Conservation (phyloP, 1,140 invertebrate genomes). For the Lordiphosa collinella region DNA sequence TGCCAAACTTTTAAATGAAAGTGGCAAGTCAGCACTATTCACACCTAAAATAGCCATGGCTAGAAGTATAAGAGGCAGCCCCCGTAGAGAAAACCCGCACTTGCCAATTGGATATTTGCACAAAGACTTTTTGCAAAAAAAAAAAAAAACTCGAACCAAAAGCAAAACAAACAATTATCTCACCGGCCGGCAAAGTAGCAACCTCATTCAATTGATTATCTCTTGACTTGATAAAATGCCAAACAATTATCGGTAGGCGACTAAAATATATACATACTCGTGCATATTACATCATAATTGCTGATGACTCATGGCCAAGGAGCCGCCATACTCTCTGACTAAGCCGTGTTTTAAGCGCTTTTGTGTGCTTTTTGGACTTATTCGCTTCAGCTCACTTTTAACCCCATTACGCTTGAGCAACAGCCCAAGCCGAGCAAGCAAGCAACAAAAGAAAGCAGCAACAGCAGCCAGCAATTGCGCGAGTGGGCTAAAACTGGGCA, state of each 20-base stretch:
- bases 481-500: slow-evolving; percentile 69
- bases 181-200: slow-evolving; percentile 34
- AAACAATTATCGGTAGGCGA: slow-evolving; percentile 19
- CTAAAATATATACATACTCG: neutral
- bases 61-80: too few relatives aligned
- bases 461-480: slow-evolving; percentile 47
- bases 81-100: neutral
- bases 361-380: slow-evolving; percentile 37
- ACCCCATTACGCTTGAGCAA: slow-evolving; percentile 74
- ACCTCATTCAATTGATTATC: slow-evolving; percentile 7
- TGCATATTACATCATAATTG: neutral
- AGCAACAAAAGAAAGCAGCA: slow-evolving; percentile 50
- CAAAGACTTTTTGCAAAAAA: slow-evolving; percentile 8
- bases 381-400: slow-evolving; percentile 74
- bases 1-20: too few relatives aligned
- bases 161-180: slow-evolving; percentile 22
- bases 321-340: slow-evolving; percentile 20
- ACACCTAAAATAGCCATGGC: too few relatives aligned
- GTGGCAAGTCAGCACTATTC: too few relatives aligned
- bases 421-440: slow-evolving; percentile 31
- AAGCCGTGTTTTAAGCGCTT: slow-evolving; percentile 25
- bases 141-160: slow-evolving; percentile 10
- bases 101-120: slow-evolving; percentile 5
- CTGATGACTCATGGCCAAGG: neutral
- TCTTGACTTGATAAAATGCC: slow-evolving; percentile 44